Conservation (phyloP, 2,113 vertebrate species). For the Rattus rattus region DNA sequence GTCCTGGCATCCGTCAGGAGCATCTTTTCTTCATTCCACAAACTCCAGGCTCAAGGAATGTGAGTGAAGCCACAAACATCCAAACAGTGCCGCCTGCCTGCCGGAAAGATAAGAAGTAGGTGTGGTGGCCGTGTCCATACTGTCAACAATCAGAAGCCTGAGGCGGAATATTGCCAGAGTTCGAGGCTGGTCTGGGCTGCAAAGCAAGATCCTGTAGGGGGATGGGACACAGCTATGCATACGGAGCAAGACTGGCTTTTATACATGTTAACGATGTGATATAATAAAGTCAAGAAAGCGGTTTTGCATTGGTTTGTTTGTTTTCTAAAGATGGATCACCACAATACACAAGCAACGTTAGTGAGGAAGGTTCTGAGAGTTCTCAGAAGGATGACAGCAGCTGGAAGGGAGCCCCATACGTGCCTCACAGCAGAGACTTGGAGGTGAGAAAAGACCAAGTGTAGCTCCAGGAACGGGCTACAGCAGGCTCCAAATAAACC, state of each 20-base stretch:
- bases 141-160: background rate
- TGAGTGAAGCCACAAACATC: background rate
- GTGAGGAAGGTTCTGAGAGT: background rate
- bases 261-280: background rate
- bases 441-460: background rate
- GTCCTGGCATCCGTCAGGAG: background rate
- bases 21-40: background rate
- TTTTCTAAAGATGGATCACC: background rate
- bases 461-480: background rate
- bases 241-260: background rate
- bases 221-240: background rate
- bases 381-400: background rate
- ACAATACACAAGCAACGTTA: background rate
- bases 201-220: background rate
- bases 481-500: background rate
- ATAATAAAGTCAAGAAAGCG: background rate
- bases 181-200: background rate
- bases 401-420: background rate
- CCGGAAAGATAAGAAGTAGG: background rate
- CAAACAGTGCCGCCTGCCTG: background rate
- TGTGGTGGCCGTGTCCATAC: background rate
- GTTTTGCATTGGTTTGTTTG: background rate
- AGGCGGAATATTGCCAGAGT: background rate
- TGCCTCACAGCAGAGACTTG: accelerated
- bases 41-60: background rate